Evolutionary conservation across 2,113 vertebrate genomes (phyloP).

Genomic region (Rhinolophus ferrumequinum): DNA sequence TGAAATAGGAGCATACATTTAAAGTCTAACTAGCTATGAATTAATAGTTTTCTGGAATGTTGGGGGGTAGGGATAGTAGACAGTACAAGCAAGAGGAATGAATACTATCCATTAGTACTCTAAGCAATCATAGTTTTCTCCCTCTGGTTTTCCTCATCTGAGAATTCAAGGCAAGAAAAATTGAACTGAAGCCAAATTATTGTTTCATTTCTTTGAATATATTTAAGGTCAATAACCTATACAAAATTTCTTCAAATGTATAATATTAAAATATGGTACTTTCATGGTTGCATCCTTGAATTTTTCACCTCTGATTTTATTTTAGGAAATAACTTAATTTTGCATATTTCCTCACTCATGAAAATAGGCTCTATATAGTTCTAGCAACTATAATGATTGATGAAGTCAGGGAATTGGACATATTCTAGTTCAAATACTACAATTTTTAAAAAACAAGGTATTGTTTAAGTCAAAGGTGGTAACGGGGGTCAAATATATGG

Average conservation of each 20-base stretch:
- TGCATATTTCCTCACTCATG: not conserved
- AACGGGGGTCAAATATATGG: no score
- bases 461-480: not conserved
- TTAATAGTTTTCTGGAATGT: not conserved
- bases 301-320: not conserved
- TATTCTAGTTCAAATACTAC: not conserved
- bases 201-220: not conserved
- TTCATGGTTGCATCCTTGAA: not conserved
- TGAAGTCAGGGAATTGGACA: not conserved
- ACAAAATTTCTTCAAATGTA: not conserved
- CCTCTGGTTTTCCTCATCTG: not conserved
- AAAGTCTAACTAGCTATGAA: not conserved
- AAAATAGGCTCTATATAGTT: not conserved
- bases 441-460: not conserved
- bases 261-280: not conserved
- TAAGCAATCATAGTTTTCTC: not conserved
- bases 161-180: not conserved
- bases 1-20: not conserved
- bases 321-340: slow-evolving; percentile 31
- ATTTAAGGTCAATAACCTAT: not conserved
- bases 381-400: not conserved
- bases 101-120: not conserved
- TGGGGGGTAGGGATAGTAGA: not conserved
- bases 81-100: not conserved
- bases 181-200: not conserved